Conservation (phyloP, 1,140 invertebrate genomes). For the Drosophila burlai region DNA sequence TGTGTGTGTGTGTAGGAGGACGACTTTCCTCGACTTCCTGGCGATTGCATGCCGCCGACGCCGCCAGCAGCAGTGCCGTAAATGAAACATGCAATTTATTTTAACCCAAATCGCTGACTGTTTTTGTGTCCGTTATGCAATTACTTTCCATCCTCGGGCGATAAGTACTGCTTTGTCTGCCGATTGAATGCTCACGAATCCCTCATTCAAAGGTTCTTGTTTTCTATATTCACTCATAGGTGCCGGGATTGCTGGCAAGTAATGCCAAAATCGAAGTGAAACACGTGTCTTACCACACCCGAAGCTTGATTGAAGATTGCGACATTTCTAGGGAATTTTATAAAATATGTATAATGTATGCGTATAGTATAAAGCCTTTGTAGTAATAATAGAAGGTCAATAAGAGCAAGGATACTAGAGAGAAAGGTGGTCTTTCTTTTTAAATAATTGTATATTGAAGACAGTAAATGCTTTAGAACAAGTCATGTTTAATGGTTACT, state of each 20-base stretch:
- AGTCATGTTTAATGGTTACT: too few relatives aligned
- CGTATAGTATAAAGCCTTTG: too few relatives aligned
- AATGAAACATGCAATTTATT: slow-evolving; percentile 77
- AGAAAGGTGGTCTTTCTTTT: background rate
- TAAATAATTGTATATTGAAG: background rate
- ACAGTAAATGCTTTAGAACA: too few relatives aligned
- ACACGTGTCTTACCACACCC: background rate
- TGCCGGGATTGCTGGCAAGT: background rate
- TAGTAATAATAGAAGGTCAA: background rate
- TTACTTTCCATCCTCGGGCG: slow-evolving; percentile 44
- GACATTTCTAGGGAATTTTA: background rate
- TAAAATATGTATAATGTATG: background rate
- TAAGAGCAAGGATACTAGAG: background rate
- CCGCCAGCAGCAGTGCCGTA: slow-evolving; percentile 13
- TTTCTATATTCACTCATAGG: background rate
- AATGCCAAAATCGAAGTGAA: background rate
- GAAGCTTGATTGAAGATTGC: background rate
- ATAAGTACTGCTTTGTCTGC: slow-evolving; percentile 24
- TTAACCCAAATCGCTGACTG: slow-evolving; percentile 65
- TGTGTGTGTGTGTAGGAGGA: slow-evolving; percentile 16
- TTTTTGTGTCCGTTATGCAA: slow-evolving; percentile 54
- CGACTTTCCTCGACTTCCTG: slow-evolving; percentile 37
- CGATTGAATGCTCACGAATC: slow-evolving; percentile 32
- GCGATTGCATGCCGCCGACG: slow-evolving; percentile 49
- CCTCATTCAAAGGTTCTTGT: too few relatives aligned